Evolutionary conservation across 2,113 vertebrate species (phyloP).

Genomic region (Ophiodon elongatus): DNA sequence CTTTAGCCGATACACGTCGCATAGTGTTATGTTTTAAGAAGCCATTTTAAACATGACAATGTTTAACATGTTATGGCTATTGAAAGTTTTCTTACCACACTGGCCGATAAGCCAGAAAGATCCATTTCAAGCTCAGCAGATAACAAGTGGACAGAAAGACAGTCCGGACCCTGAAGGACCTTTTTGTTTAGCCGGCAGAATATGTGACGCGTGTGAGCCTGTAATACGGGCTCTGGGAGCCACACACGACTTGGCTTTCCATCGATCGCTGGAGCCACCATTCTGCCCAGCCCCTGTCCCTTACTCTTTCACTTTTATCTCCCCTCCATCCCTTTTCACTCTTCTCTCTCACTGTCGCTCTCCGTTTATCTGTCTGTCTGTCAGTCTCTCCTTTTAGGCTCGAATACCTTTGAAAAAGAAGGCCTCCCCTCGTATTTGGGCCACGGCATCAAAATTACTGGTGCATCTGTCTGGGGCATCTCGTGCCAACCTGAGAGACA

Average conservation of each 20-base stretch:
- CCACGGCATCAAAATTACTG: constrained; percentile 93
- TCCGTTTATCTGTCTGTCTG: not conserved
- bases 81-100: not conserved
- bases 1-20: not conserved
- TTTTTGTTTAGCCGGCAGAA: constrained; percentile 44
- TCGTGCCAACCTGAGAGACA: constrained; percentile 80
- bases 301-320: constrained; percentile 36
- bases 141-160: constrained; percentile 17
- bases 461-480: constrained; percentile 92
- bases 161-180: not conserved
- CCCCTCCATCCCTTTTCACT: constrained; percentile 19
- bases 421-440: constrained; percentile 97
- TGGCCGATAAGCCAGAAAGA: constrained; percentile 17
- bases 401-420: constrained; percentile 98
- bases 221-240: constrained; percentile 37
- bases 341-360: not conserved
- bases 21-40: not conserved
- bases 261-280: constrained; percentile 45
- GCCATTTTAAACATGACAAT: not conserved
- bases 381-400: constrained; percentile 9
- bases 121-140: constrained; percentile 21
- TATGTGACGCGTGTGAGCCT: constrained; percentile 12
- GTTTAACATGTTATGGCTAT: not conserved
- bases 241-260: constrained; percentile 55
- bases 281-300: not conserved